Percentiles rank a stretch among this genome's conserved stretches.
phyloP scores from a whole-genome alignment of 1,140 invertebrate species.

The Pollicipes pollicipes region DNA sequence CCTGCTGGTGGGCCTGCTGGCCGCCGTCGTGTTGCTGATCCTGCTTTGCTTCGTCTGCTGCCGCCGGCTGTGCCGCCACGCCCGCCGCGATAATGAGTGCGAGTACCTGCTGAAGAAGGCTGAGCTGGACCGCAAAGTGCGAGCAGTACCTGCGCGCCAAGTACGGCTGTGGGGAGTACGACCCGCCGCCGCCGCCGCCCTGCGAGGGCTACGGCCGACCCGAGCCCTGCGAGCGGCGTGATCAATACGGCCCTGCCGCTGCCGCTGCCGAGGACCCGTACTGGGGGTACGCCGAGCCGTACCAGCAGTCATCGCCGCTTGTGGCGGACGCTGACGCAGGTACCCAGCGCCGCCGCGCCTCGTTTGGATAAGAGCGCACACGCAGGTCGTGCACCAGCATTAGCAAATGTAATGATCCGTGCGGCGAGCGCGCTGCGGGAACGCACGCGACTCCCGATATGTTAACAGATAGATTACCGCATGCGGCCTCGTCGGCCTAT shows the following conservation, averaged over 20 bases:
- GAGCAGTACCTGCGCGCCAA: neutral
- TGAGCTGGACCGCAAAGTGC: neutral
- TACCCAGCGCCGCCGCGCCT: neutral
- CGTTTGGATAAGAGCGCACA: neutral
- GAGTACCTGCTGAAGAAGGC: neutral
- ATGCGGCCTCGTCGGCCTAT: too few relatives aligned
- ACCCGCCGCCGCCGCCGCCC: too few relatives aligned
- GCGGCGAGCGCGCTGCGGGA: too few relatives aligned
- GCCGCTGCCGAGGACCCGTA: neutral
- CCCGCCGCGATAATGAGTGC: neutral
- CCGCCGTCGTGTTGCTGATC: neutral
- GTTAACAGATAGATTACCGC: too few relatives aligned
- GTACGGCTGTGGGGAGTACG: neutral
- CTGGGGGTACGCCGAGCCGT: neutral
- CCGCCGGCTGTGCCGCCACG: neutral
- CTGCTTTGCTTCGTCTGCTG: neutral
- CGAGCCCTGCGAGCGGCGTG: neutral
- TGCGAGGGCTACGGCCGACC: neutral
- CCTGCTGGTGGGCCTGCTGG: neutral
- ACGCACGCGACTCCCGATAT: too few relatives aligned
- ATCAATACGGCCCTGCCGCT: too few relatives aligned
- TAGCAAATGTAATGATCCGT: too few relatives aligned
- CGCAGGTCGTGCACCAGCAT: too few relatives aligned
- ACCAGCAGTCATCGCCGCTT: neutral
- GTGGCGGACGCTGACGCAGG: neutral